Percentiles rank a stretch among this genome's conserved stretches.
These are phyloP conservation scores for Drosophila busckii DNA, from an alignment of 1,140 invertebrate species.

Conservation along the genomic window DNA sequence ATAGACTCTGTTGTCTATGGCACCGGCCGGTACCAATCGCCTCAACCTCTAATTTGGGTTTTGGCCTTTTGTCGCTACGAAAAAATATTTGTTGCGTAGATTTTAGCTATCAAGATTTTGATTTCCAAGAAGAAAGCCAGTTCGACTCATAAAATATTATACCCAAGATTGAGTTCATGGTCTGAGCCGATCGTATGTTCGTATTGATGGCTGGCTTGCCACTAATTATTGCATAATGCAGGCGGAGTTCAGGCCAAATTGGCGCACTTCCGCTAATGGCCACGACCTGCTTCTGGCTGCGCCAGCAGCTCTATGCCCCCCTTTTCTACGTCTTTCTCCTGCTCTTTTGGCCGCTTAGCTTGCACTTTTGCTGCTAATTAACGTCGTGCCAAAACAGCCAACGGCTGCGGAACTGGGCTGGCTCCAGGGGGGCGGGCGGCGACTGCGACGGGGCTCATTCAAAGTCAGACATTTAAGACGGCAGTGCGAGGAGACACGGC, in stretches of 20 bases:
- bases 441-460: conserved; percentile 34
- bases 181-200: conserved; percentile 46
- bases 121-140: conserved; percentile 29
- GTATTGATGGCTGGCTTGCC: conserved; percentile 21
- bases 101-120: conserved; percentile 8
- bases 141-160: conserved; percentile 29
- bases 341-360: conserved; percentile 22
- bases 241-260: conserved; percentile 39
- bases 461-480: conserved; percentile 45
- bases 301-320: too few relatives aligned
- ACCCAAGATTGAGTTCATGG: conserved; percentile 5
- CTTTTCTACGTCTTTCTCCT: background rate
- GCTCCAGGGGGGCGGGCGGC: background rate
- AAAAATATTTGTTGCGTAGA: conserved; percentile 12
- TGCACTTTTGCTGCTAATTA: conserved; percentile 69
- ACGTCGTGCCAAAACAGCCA: conserved; percentile 36
- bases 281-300: background rate
- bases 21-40: conserved; percentile 15
- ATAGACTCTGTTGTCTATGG: too few relatives aligned
- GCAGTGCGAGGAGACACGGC: conserved; percentile 12
- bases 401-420: conserved; percentile 33
- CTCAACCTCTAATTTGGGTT: background rate
- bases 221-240: conserved; percentile 62
- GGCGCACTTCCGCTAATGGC: conserved; percentile 57
- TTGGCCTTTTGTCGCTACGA: too few relatives aligned